Base-by-base conservation (phyloP, 2,888 invertebrate species). In the Drosophila percnosoma region DNA sequence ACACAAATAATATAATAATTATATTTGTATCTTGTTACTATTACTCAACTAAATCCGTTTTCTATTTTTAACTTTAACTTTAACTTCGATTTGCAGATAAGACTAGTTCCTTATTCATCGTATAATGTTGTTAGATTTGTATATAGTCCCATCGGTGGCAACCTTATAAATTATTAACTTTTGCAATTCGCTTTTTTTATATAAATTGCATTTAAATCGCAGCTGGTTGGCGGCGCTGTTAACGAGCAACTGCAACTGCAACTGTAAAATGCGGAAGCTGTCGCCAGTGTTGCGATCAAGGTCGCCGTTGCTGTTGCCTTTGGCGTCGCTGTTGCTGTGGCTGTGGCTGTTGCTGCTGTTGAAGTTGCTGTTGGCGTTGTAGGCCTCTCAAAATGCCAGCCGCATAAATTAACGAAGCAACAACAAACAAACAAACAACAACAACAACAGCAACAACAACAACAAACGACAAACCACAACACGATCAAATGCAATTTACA, bases 401-500 rank as follows among this genome's bases (percentile, higher is more conserved):
- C 73, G 89, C 89, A 85, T 85, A 89, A 85, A 85, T 85, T 85
- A 85, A 72, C 89, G 71, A 79, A 81, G 64, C 67, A 63, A 54
- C 64, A 65, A 40, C 53, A 68, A 45, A 31, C 55, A 65, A n/a
- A 45, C 49, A 65, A 24, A 24, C 55, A 63, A 49, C 71, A 67
- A 45, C 68, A 70, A 51, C 57, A 59, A 40, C 68, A n/a, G n/a
- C 55, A 63, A 49, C 71, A 67, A 45, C 68, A 71, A 31, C 53
- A 59, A 29, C 70, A 62, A 62, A 38, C 72, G 65, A 38, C 68
- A 80, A 57, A 40, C 55, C 29, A 67, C 73, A 80, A 82, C 72
- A 78, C 68, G 78, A 82, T 87, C 84, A 80, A 90, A 78, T 75
- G 89, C 86, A 83, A 91, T 91, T 89, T 90, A 89, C 84, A 87